Evolutionary conservation across 2,797 vertebrate genomes (phyloP).

Genomic region (Tinamus major): DNA sequence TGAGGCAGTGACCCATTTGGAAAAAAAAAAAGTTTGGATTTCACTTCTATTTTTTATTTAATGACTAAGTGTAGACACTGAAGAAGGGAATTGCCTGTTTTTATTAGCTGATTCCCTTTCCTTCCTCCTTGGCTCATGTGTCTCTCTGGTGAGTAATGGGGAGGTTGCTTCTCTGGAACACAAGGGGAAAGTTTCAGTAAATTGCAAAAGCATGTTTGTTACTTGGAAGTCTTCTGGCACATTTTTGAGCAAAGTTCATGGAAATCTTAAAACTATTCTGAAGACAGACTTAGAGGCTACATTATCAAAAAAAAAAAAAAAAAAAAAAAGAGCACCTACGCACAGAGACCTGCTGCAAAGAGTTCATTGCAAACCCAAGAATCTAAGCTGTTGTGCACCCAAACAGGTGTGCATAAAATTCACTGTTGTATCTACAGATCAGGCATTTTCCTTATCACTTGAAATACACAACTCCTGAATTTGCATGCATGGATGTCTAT

Average conservation of each 20-base stretch:
- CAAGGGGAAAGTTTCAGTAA: constrained; percentile 81
- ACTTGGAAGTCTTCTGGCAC: constrained; percentile 81
- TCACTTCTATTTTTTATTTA: constrained; percentile 78
- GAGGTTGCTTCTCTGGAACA: constrained; percentile 82
- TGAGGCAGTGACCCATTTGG: constrained; percentile 71
- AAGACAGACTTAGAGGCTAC: constrained; percentile 46
- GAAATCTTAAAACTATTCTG: constrained; percentile 54
- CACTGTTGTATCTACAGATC: neutral
- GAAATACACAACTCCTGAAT: neutral
- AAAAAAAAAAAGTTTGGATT: constrained; percentile 71
- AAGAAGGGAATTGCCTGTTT: constrained; percentile 80
- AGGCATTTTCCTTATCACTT: neutral
- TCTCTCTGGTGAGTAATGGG: constrained; percentile 83
- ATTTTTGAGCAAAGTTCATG: constrained; percentile 78
- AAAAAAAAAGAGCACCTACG: constrained; percentile 55
- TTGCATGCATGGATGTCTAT: neutral
- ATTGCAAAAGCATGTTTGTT: constrained; percentile 84
- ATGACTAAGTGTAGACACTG: constrained; percentile 79
- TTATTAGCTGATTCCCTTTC: constrained; percentile 75
- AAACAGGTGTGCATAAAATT: constrained; percentile 44
- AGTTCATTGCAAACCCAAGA: constrained; percentile 41
- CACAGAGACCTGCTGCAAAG: constrained; percentile 37
- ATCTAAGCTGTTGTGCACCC: constrained; percentile 29
- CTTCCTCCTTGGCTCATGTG: constrained; percentile 77
- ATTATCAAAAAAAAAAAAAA: constrained; percentile 65